Percentiles rank a stretch among this genome's conserved stretches.
These are phyloP conservation scores for Callosobruchus maculatus DNA, from an alignment of 2,888 invertebrate species.

Conservation along the genomic window DNA sequence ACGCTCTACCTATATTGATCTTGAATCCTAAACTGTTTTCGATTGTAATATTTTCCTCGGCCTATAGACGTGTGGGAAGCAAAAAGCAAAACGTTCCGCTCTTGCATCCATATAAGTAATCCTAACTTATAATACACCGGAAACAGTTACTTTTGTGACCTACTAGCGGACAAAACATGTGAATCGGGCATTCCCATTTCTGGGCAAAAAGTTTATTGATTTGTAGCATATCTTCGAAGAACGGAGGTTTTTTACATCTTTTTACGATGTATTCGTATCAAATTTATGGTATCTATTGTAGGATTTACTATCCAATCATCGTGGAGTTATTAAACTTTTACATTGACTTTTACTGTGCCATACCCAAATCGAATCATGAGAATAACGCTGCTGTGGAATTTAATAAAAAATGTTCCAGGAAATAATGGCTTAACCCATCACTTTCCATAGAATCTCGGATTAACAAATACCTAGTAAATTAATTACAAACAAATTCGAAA, in stretches of 20 bases:
- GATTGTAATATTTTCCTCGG: no score
- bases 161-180: neutral
- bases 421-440: no score
- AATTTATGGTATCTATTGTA: neutral
- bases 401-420: no score
- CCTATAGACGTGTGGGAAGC: no score
- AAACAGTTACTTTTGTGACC: neutral
- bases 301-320: neutral
- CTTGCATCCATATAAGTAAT: no score
- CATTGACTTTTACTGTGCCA: neutral
- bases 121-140: neutral
- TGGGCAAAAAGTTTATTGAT: neutral
- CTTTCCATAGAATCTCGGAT: no score
- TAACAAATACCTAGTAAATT: no score
- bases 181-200: neutral
- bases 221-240: neutral
- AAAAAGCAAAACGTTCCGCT: no score
- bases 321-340: neutral
- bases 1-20: no score
- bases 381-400: no score
- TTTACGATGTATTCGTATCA: neutral
- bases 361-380: neutral
- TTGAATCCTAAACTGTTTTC: no score
- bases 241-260: neutral
- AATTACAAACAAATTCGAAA: no score